These are phyloP conservation scores for Chaetops frenatus DNA, from an alignment of 2,113 vertebrate species.

Conservation along the genomic window DNA sequence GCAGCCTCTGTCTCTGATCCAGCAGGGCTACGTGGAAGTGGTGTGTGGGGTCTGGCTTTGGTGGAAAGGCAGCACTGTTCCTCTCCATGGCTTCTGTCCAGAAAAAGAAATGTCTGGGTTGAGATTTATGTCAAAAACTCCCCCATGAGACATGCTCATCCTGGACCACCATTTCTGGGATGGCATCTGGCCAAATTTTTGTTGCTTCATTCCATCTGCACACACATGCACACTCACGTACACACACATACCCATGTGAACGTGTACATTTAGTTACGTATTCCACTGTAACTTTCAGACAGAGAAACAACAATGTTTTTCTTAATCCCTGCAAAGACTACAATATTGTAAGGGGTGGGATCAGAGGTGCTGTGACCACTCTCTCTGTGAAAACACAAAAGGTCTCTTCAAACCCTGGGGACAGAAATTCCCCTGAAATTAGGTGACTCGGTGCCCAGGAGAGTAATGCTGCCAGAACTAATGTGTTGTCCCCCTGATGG, in stretches of 20 bases:
- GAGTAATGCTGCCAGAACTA: neutral
- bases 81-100: conserved; percentile 60
- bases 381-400: neutral
- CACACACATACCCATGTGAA: neutral
- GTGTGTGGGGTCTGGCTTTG: conserved; percentile 13
- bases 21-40: conserved; percentile 58
- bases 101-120: neutral
- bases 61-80: neutral
- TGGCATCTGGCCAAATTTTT: neutral
- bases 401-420: neutral
- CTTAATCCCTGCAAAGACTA: neutral
- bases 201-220: neutral
- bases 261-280: neutral
- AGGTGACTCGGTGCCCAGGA: neutral
- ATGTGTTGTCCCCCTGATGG: neutral
- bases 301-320: neutral
- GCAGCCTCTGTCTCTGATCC: conserved; percentile 63
- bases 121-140: neutral
- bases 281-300: neutral
- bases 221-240: neutral
- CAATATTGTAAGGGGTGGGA: neutral
- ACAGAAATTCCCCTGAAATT: neutral
- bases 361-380: neutral
- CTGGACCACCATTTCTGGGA: neutral
- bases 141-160: neutral